Percentiles rank a stretch among this genome's conserved stretches.
Conservation (phyloP, 2,888 invertebrate genomes). For the Pseudococcus jackbeardsleyi region DNA sequence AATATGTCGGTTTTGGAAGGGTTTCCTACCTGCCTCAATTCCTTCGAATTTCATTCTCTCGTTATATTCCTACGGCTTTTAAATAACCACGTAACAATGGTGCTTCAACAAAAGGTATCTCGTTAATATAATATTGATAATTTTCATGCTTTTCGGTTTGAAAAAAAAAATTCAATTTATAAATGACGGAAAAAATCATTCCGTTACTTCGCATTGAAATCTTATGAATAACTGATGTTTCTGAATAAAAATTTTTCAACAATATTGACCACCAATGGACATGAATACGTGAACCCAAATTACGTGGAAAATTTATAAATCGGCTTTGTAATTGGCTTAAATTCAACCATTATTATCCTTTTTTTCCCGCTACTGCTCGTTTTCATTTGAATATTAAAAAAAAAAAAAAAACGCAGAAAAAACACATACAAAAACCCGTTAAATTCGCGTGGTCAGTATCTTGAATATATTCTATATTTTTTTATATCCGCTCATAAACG, state of each 20-base stretch:
- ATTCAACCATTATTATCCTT: slow-evolving; percentile 42
- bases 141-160: neutral
- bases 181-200: neutral
- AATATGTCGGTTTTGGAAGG: neutral
- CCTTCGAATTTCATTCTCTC: neutral
- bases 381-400: neutral
- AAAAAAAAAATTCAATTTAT: neutral
- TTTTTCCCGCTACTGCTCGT: neutral
- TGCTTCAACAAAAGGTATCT: neutral
- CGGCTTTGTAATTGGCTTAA: slow-evolving; percentile 38
- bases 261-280: neutral
- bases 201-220: neutral
- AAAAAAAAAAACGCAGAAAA: neutral
- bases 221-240: neutral
- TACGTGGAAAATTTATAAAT: slow-evolving; percentile 13
- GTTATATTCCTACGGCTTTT: neutral
- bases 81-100: neutral
- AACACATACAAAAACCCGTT: neutral
- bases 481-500: slow-evolving; percentile 24
- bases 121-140: neutral
- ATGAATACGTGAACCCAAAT: neutral
- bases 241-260: neutral
- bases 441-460: slow-evolving; percentile 14
- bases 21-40: neutral
- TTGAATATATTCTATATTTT: slow-evolving; percentile 24